A percentile compares a stretch with the other conserved stretches of the same genome.
Conservation (phyloP, 1,140 invertebrate species). For the Idris sp. region DNA sequence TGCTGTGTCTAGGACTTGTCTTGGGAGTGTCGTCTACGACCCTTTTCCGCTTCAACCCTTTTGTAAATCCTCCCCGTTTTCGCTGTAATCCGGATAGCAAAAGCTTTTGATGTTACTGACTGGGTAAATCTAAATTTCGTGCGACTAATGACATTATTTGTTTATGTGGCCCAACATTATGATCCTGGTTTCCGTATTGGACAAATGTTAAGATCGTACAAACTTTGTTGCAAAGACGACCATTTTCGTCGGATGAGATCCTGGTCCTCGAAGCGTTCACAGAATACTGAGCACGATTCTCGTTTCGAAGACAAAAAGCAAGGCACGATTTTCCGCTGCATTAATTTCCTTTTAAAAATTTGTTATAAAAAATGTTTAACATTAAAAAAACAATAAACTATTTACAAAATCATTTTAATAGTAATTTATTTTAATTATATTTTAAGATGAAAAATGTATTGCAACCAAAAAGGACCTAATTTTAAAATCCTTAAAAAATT, state of each 20-base stretch:
- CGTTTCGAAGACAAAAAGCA: constrained; percentile 41
- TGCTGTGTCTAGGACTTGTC: constrained; percentile 65
- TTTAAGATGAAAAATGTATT: too few species aligned
- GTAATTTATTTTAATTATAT: too few species aligned
- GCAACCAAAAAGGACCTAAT: too few species aligned
- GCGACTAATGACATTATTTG: constrained; percentile 38
- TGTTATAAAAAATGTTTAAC: too few species aligned
- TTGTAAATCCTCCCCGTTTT: constrained; percentile 50
- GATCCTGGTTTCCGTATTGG: constrained; percentile 21
- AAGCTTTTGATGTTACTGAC: constrained; percentile 77
- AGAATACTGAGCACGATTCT: constrained; percentile 72
- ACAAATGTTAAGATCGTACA: constrained; percentile 47
- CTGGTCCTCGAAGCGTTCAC: constrained; percentile 71
- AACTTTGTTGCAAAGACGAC: constrained; percentile 33
- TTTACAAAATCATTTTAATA: too few species aligned
- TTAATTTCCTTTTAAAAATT: too few species aligned
- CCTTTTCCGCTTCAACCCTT: constrained; percentile 49
- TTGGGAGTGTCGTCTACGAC: constrained; percentile 56
- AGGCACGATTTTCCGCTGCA: too few species aligned
- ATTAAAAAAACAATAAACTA: too few species aligned
- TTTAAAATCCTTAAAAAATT: too few species aligned
- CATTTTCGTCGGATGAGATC: constrained; percentile 63
- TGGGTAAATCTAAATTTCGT: constrained; percentile 65
- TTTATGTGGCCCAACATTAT: constrained; percentile 11
- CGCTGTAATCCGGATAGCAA: constrained; percentile 70